A percentile compares a stretch with the other conserved stretches of the same genome.
Conservation (phyloP, 2,888 invertebrate genomes). For the Epirrhoe alternata region DNA sequence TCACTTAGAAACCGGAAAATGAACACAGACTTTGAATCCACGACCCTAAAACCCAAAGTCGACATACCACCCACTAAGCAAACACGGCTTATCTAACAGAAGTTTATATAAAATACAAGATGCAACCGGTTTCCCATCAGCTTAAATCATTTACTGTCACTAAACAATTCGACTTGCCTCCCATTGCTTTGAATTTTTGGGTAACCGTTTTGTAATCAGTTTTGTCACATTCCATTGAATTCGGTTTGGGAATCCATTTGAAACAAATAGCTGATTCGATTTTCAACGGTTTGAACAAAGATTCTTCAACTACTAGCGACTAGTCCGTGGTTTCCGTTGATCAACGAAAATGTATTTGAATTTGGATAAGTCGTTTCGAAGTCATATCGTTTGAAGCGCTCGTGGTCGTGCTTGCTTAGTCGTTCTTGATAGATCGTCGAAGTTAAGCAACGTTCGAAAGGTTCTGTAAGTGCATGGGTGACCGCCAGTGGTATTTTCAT, state of each 20-base stretch:
- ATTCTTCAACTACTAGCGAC: neutral
- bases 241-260: constrained; percentile 28
- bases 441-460: too few species aligned
- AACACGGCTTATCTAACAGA: neutral
- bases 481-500: too few species aligned
- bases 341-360: too few species aligned
- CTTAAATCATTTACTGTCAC: constrained; percentile 64
- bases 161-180: constrained; percentile 69
- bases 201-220: constrained; percentile 56
- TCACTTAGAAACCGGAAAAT: too few species aligned
- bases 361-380: too few species aligned
- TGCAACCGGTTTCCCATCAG: constrained; percentile 62
- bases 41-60: neutral
- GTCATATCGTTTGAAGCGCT: too few species aligned
- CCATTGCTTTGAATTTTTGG: constrained; percentile 39
- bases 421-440: too few species aligned
- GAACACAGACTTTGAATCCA: too few species aligned
- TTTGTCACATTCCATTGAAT: constrained; percentile 65
- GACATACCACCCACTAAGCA: neutral
- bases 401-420: too few species aligned
- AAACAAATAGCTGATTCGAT: constrained; percentile 34
- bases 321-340: too few species aligned
- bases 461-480: too few species aligned
- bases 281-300: neutral
- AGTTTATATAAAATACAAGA: neutral